Base-by-base conservation (phyloP, 2,113 vertebrate genomes). In the Craseonycteris thonglongyai region DNA sequence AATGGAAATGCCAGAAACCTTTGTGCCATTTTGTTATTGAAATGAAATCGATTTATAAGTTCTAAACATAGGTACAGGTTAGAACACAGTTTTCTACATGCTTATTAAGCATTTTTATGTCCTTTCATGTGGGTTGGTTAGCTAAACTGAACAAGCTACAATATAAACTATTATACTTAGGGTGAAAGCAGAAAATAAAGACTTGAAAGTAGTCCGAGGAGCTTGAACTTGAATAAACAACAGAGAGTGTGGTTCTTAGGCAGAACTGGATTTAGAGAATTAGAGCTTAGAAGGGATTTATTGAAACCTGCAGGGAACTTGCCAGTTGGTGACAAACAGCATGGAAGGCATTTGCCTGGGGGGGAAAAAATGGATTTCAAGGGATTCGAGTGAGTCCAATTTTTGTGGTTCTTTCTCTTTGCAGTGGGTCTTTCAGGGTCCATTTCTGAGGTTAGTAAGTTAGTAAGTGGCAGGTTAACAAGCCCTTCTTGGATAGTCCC, bases 331-430 rank as follows among this genome's bases (percentile, higher is more conserved):
- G 59, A 82, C 33, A 91, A 82, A 82, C 8, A 68, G 26, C 71
- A 24, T 21, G 38, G 63, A 38, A 40, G 33, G 72, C 56, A 78
- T 93, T 83, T 63, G 30, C 80, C 40, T 83, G 21, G 80, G n/a
- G 58, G 95, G 83, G 49, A 86, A 80, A 84, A 95, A 86, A 51
- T 65, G 72, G n/a, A 49, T 97, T 96, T 95, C 0, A 5, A 96
- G 85, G 61, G 61, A 92, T 91, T 95, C 92, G 92, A 96, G 86
- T 82, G 35, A 97, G 75, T 93, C 93, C 91, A 35, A 91, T 1
- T n/a, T 5, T 28, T 35, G 82, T 58, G n/a, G 68, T 92, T 87
- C 75, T 93, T 89, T 90, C 72, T 63, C 42, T 80, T 84, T n/a
- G 15, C 10, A 6, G 58, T 95, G 82, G n/a, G 83, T 33, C 93